These are phyloP conservation scores for Hybognathus amarus DNA, from an alignment of 2,797 vertebrate genomes.

Conservation along the genomic window DNA sequence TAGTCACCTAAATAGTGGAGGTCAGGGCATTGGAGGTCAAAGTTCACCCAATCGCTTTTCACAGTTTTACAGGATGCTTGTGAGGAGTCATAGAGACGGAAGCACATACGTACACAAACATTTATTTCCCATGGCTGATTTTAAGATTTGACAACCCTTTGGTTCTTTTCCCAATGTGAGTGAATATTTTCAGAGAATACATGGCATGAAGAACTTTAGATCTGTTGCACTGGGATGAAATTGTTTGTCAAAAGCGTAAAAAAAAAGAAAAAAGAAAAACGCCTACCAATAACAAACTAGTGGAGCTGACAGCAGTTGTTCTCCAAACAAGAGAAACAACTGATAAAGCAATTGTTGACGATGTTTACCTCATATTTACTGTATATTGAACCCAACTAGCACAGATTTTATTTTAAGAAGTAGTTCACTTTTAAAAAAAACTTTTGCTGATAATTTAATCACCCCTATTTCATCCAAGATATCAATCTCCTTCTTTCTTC, in stretches of 20 bases:
- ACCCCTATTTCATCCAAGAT: too few relatives aligned
- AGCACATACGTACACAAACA: slow-evolving; percentile 10
- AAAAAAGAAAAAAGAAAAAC: too few relatives aligned
- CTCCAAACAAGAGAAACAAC: background rate
- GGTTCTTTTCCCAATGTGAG: background rate
- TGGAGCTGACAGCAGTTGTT: background rate
- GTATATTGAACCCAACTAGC: too few relatives aligned
- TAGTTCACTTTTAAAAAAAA: too few relatives aligned
- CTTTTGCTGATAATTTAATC: too few relatives aligned
- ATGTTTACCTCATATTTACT: too few relatives aligned
- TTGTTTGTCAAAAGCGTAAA: background rate
- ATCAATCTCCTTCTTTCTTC: too few relatives aligned
- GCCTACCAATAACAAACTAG: background rate
- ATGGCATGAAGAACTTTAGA: background rate
- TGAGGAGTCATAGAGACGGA: slow-evolving; percentile 47
- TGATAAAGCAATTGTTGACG: too few relatives aligned
- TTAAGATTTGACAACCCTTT: background rate
- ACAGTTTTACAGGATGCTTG: slow-evolving; percentile 51
- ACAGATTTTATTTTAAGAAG: background rate
- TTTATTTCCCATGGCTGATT: slow-evolving; percentile 41
- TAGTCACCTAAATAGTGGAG: slow-evolving; percentile 35
- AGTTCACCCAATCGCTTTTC: slow-evolving; percentile 48
- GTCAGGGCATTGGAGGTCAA: slow-evolving; percentile 52
- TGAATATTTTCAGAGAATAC: slow-evolving; percentile 33
- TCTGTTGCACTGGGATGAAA: background rate